A percentile compares a stretch with the other conserved stretches of the same genome.
Evolutionary conservation across 2,113 vertebrate genomes (phyloP).

Genomic region (Eulacestoma nigropectus): DNA sequence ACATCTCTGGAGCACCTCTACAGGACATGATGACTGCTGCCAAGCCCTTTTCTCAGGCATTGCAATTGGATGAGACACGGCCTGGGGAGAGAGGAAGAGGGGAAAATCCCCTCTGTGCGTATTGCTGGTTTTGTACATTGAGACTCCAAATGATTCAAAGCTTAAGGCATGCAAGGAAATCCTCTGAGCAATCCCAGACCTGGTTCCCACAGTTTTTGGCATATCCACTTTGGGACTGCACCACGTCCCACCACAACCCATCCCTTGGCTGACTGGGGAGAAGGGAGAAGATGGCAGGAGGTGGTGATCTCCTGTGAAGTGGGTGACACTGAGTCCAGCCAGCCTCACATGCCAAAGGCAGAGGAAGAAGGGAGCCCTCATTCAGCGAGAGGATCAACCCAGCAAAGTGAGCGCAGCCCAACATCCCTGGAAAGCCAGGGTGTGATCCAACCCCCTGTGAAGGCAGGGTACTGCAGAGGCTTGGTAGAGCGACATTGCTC

Average conservation of each 20-base stretch:
- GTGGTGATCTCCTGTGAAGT: background rate
- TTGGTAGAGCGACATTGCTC: accelerated
- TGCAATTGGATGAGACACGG: background rate
- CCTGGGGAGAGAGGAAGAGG: background rate
- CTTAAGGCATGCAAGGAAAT: background rate
- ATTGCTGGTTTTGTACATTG: background rate
- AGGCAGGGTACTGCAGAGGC: background rate
- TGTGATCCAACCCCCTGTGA: accelerated
- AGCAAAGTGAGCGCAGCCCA: background rate
- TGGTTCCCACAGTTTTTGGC: background rate
- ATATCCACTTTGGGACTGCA: background rate
- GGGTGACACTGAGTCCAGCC: background rate
- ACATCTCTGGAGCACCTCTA: background rate
- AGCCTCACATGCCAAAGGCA: background rate
- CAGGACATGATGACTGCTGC: background rate
- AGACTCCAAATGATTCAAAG: background rate
- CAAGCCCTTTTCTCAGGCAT: background rate
- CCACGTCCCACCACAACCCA: background rate
- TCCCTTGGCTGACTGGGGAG: background rate
- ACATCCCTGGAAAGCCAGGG: background rate
- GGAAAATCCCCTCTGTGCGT: background rate
- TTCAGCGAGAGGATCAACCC: background rate
- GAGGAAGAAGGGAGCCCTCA: background rate
- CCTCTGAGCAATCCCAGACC: background rate
- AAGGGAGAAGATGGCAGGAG: background rate